phyloP scores from a whole-genome alignment of 2,113 vertebrate species.

The Percina caprodes region DNA sequence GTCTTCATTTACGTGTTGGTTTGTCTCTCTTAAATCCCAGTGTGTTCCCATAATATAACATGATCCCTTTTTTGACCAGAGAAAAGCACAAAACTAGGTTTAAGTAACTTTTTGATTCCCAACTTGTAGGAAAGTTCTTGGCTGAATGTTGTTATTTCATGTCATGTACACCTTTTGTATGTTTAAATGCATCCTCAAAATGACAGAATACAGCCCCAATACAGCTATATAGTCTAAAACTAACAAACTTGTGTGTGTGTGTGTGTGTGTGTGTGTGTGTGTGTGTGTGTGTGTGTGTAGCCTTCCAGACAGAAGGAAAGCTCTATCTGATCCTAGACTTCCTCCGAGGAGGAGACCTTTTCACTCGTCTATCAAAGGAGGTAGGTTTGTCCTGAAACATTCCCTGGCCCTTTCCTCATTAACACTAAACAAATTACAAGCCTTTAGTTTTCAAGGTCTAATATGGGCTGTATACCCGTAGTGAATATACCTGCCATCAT shows the following conservation, averaged over 20 bases:
- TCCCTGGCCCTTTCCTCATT: not conserved
- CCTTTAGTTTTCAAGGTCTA: constrained; percentile 12
- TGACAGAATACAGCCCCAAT: not conserved
- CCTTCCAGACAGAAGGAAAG: constrained; percentile 98
- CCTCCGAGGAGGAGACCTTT: constrained; percentile 95
- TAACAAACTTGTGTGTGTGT: constrained; percentile 6
- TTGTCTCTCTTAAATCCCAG: not conserved
- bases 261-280: constrained; percentile 33
- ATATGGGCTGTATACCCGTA: not conserved
- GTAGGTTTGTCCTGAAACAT: constrained; percentile 54
- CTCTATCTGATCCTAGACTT: constrained; percentile 98
- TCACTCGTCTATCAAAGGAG: constrained; percentile 97
- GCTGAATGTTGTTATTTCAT: not conserved
- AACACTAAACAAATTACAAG: not conserved
- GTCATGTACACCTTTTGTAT: not conserved
- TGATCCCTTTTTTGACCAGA: not conserved
- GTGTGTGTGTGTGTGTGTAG: constrained; percentile 78
- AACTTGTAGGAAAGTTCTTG: too few relatives aligned
- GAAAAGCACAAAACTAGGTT: not conserved
- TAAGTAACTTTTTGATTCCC: too few relatives aligned
- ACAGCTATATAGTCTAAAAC: not conserved
- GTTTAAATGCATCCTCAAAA: constrained; percentile 22
- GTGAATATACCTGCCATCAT: constrained; percentile 1
- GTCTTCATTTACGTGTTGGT: not conserved
- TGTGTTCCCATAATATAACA: not conserved